Percentiles rank a stretch among this genome's conserved stretches.
These are phyloP conservation scores for Contarinia nasturtii DNA, from an alignment of 1,140 invertebrate genomes.

Conservation along the genomic window DNA sequence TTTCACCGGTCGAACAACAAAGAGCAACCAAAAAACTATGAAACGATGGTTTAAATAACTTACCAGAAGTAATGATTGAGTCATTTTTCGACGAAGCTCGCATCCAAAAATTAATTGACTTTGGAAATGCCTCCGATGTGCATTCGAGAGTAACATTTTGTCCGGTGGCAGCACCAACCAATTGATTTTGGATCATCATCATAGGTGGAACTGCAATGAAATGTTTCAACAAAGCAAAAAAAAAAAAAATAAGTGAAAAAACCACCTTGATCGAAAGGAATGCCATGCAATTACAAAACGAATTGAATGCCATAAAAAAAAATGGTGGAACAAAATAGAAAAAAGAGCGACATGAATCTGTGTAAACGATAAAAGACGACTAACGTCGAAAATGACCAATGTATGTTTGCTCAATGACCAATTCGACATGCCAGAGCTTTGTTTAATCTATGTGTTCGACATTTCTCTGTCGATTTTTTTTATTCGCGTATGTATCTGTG, in stretches of 20 bases:
- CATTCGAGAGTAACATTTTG: conserved; percentile 60
- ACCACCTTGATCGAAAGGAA: conserved; percentile 5
- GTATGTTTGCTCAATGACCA: conserved; percentile 5
- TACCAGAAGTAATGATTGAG: conserved; percentile 63
- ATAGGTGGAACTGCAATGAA: conserved; percentile 50
- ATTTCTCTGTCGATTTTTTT: no score
- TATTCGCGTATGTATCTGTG: conserved; percentile 4
- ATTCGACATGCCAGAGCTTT: not conserved
- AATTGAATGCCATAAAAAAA: conserved; percentile 8
- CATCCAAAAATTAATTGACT: conserved; percentile 75
- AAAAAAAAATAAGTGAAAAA: no score
- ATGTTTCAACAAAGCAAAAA: no score
- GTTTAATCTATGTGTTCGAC: no score
- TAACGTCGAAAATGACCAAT: no score
- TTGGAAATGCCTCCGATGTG: conserved; percentile 70
- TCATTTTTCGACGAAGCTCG: conserved; percentile 32
- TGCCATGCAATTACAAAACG: conserved; percentile 2
- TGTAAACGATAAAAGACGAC: not conserved
- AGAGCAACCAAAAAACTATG: not conserved
- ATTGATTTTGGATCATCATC: conserved; percentile 69
- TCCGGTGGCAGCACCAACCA: conserved; percentile 56
- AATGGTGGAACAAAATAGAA: conserved; percentile 3
- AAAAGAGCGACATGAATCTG: not conserved
- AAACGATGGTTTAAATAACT: conserved; percentile 13
- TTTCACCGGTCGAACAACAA: no score